These are phyloP conservation scores for Ascaphus truei DNA, from an alignment of 2,113 vertebrate genomes.

Conservation along the genomic window DNA sequence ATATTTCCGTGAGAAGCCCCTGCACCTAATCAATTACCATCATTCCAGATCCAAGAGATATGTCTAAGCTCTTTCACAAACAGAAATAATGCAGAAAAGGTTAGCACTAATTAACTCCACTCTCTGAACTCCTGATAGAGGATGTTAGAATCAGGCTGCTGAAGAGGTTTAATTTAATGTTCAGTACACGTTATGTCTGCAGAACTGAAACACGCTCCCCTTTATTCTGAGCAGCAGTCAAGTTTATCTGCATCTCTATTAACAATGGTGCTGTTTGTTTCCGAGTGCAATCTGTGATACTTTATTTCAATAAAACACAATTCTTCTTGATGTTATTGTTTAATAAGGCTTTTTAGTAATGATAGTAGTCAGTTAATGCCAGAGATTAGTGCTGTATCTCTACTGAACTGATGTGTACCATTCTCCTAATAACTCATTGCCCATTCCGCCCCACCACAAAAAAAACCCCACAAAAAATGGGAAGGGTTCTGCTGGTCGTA, in stretches of 20 bases:
- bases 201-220: background rate
- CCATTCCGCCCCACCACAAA: no score
- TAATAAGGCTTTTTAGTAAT: background rate
- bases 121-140: background rate
- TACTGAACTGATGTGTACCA: no score
- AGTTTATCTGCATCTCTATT: background rate
- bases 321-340: no score
- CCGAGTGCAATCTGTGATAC: background rate
- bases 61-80: background rate
- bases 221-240: background rate
- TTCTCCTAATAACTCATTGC: no score
- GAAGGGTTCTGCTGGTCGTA: no score
- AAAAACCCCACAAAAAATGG: no score
- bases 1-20: slow-evolving; percentile 13
- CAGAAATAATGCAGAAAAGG: slow-evolving; percentile 12
- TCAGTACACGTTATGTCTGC: background rate
- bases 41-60: slow-evolving; percentile 25
- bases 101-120: slow-evolving; percentile 33
- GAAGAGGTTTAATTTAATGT: background rate
- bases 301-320: background rate
- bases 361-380: no score
- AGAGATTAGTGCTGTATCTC: no score
- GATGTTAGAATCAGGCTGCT: background rate
- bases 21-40: slow-evolving; percentile 20
- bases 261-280: background rate